Evolutionary conservation across 1,140 invertebrate species (phyloP).

Genomic region (Drosophila punjabiensis): DNA sequence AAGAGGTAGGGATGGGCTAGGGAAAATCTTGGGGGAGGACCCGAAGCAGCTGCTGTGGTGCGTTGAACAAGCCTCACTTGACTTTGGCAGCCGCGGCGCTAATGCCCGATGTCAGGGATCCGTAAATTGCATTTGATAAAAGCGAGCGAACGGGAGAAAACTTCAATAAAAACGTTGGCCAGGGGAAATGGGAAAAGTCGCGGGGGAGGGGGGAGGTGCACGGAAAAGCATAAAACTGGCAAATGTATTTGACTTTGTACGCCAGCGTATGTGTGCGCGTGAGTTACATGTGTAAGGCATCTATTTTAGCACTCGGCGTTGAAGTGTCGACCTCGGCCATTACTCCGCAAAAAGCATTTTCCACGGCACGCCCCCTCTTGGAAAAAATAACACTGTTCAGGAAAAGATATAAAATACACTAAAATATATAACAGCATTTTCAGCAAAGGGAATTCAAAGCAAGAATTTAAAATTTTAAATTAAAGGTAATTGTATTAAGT

Average conservation of each 20-base stretch:
- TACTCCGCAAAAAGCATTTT: slow-evolving; percentile 2
- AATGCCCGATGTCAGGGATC: slow-evolving; percentile 50
- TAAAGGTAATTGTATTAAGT: not conserved
- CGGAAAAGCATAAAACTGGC: slow-evolving; percentile 45
- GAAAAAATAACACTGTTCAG: not conserved
- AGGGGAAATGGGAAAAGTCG: slow-evolving; percentile 20
- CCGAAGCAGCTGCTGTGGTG: slow-evolving; percentile 30
- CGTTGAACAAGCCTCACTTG: slow-evolving; percentile 41
- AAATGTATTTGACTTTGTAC: slow-evolving; percentile 45
- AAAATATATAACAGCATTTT: not conserved
- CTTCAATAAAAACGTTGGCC: slow-evolving; percentile 51
- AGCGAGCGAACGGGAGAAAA: slow-evolving; percentile 36
- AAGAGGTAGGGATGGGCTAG: not conserved
- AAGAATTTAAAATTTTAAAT: no score
- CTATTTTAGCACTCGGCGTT: slow-evolving; percentile 47
- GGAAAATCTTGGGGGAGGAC: not conserved
- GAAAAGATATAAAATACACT: not conserved
- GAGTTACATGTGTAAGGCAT: slow-evolving; percentile 46
- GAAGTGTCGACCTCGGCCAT: slow-evolving; percentile 34
- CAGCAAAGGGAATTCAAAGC: not conserved
- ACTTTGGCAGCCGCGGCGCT: slow-evolving; percentile 36
- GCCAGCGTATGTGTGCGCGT: slow-evolving; percentile 1
- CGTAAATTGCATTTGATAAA: slow-evolving; percentile 66
- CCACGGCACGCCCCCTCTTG: slow-evolving; percentile 3
- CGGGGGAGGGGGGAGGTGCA: not conserved